phyloP scores from a whole-genome alignment of 2,113 vertebrate species.

The Hemibagrus wyckioides region DNA sequence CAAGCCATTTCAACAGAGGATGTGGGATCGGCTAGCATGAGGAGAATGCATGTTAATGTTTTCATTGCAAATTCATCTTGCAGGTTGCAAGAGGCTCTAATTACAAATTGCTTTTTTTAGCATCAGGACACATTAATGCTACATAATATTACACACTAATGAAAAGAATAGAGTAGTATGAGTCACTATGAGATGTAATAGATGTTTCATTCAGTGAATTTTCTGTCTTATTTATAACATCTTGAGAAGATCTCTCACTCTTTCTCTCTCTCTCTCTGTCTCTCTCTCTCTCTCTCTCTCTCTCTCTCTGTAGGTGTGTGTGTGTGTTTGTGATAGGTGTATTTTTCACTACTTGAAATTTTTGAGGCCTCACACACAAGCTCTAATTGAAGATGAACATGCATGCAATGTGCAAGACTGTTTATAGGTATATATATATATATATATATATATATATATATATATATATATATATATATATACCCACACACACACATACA shows the following conservation, averaged over 20 bases:
- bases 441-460: too few species aligned
- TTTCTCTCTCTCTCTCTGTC: background rate
- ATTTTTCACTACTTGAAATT: background rate
- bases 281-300: background rate
- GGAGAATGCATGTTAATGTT: background rate
- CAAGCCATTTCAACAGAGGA: background rate
- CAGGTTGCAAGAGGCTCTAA: background rate
- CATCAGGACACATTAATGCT: background rate
- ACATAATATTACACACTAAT: background rate
- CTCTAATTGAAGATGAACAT: background rate
- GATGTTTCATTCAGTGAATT: background rate
- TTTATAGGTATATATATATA: too few species aligned
- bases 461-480: too few species aligned
- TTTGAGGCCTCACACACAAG: background rate
- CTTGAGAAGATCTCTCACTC: background rate
- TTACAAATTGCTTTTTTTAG: background rate
- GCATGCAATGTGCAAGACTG: background rate
- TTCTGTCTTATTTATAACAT: background rate
- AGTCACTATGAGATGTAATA: background rate
- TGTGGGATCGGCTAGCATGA: background rate
- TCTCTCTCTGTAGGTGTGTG: too few species aligned
- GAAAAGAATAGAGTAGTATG: background rate
- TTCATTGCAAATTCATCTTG: background rate
- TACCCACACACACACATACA: too few species aligned
- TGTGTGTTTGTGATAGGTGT: too few species aligned